Evolutionary conservation across 2,797 vertebrate species (phyloP).

Genomic region (Lepilemur ruficaudatus): DNA sequence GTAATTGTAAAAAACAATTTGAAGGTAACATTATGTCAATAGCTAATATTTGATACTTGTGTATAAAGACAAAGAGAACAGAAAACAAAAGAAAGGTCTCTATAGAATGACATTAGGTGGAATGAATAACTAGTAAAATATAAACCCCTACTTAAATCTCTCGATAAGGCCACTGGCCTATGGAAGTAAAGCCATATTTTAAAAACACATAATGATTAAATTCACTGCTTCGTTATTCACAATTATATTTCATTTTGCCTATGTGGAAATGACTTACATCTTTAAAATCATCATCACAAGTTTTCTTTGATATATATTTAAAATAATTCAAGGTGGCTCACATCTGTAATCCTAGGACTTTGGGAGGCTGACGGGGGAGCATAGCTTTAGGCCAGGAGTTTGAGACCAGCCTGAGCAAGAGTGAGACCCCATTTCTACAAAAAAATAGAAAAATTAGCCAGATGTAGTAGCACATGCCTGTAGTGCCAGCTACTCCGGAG

Average conservation of each 20-base stretch:
- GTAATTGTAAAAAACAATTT: neutral
- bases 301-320: conserved; percentile 34
- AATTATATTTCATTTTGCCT: neutral
- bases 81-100: neutral
- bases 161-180: neutral
- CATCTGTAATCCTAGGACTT: neutral
- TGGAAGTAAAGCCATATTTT: neutral
- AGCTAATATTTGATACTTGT: neutral
- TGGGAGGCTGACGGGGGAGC: neutral
- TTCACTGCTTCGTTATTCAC: neutral
- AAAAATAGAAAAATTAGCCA: neutral
- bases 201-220: neutral
- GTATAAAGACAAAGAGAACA: conserved; percentile 39
- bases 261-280: neutral
- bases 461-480: neutral
- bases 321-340: neutral
- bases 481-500: neutral
- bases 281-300: neutral
- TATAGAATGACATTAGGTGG: neutral
- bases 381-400: neutral
- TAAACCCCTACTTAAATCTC: neutral
- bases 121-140: neutral
- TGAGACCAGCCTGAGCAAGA: neutral
- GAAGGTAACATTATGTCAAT: neutral
- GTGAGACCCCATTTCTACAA: neutral